phyloP scores from a whole-genome alignment of 2,797 vertebrate species.

The Micrastur ruficollis region DNA sequence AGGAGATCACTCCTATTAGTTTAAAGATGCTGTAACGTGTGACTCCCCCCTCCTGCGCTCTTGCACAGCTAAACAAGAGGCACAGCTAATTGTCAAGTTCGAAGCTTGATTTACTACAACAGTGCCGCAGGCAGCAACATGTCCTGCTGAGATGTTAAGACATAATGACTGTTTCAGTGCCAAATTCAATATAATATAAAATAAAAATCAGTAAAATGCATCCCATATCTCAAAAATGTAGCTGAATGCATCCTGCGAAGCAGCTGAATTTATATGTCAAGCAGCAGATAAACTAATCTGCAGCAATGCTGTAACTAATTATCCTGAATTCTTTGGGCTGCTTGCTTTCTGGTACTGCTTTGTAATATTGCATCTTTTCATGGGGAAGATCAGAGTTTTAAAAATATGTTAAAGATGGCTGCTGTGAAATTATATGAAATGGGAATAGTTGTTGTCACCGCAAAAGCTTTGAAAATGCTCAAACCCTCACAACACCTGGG shows the following conservation, averaged over 20 bases:
- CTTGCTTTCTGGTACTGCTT: not conserved
- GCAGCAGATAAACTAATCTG: not conserved
- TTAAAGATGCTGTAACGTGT: not conserved
- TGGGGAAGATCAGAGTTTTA: not conserved
- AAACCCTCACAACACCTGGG: not conserved
- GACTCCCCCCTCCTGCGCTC: rapidly evolving
- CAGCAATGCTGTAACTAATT: not conserved
- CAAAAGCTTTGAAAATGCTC: not conserved
- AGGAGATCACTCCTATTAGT: not conserved
- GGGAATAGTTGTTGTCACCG: not conserved
- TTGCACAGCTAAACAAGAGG: not conserved
- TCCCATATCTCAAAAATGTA: not conserved
- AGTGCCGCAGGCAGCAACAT: not conserved
- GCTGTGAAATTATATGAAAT: not conserved
- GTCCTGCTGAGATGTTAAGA: not conserved
- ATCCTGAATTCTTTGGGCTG: not conserved
- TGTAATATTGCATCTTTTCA: not conserved
- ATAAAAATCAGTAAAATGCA: constrained; percentile 16
- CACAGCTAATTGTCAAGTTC: not conserved
- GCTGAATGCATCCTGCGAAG: not conserved
- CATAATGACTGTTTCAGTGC: not conserved
- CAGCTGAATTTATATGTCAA: not conserved
- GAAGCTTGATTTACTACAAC: not conserved
- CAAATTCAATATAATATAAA: constrained; percentile 22
- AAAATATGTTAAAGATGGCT: not conserved